Base-by-base conservation (phyloP, 2,888 invertebrate species). In the Acheta domesticus region DNA sequence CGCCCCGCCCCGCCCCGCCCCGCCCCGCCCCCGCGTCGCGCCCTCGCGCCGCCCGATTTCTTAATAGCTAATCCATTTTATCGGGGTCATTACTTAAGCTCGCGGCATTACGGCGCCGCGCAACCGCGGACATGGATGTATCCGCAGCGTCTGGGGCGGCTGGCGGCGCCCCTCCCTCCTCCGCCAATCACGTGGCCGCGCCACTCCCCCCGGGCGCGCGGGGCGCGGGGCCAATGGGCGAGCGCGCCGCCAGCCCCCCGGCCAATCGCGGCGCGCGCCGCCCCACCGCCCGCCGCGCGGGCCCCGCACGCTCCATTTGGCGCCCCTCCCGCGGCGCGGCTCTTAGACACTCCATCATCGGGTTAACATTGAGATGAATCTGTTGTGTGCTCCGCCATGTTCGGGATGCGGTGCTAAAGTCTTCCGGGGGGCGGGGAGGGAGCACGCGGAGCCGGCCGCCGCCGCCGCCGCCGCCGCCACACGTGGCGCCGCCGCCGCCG, bases 391-490 rank as follows among this genome's bases (percentile, higher is more conserved):
- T 76, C 80, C 77, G 80, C 80, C 80, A 80, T 80, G 80, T 80
- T 80, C 77, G 21, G 76, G 21, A 77, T 80, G 74, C 77, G 80
- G 80, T 80, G 80, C 77, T 80, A 80, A 78, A 23, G 78, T 36
- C n/a, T 48, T 62, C 75, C 16, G 78, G 74, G 73, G 49, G 78
- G 48, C 62, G 78, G 78, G 49, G 49, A 48, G 76, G 76, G n/a
- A 48, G 76, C 23, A 16, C 49, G 76, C 16, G 76, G 48, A 14
- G 76, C 76, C 48, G n/a, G 12, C 23, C 36, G 36, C 8, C 21
- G 21, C 23, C 76, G 49, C 11, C 23, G 23, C 23, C 23, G 23
- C 23, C 21, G 21, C 48, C 19, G 76, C 62, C 48, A 36, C 73
- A 16, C 50, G 19, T 62, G 62, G 23, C 74, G 62, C 73, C 50